Base-by-base conservation (phyloP, 2,113 vertebrate genomes). In the Syngnathus scovelli region DNA sequence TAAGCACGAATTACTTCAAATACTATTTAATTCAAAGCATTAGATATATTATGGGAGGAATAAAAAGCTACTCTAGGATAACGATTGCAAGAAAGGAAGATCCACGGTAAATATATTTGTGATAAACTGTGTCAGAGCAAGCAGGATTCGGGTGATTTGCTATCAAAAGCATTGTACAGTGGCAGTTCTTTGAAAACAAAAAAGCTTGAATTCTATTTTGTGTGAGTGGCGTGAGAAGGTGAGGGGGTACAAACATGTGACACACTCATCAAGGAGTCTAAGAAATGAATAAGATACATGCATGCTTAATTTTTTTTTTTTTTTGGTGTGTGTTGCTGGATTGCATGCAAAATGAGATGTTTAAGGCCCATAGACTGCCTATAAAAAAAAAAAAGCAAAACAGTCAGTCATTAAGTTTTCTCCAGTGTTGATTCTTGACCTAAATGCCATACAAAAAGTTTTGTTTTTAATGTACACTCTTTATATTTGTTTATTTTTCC, bases 211-310 rank as follows among this genome's bases (percentile, higher is more conserved):
- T 36, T 64, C 19, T 70, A 62, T 76, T 72, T 74, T 55, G 23
- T 52, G 77, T 78, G 68, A 78, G 69, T 77, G 19, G 60, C 78
- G 68, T 71, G 68, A 74, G 60, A 59, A 77, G 38, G 81, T 79
- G 67, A 79, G 15, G 15, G 55, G 27, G 13, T 38, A 37, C 13
- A 67, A 68, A 49, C 21, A 43, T 64, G 62, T 78, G 64, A 75
- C 71, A 71, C 76, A 6, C 33, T 41, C 55, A 60, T 41, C 52
- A 64, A 79, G 43, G 64, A 67, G 62, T 33, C 11, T 18, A 33
- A 56, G 41, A 59, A 65, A 64, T 44, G 12, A 67, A 65, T 68
- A 78, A 48, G 5, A 7, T 49, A 7, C 7, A 46, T 44, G 13
- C 41, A 23, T 23, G 41, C 61, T 46, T 44, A 16, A 16, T 44